Percentiles rank a stretch among this genome's conserved stretches.
phyloP scores from a whole-genome alignment of 2,797 vertebrate genomes.

The Lacerta bilineata region DNA sequence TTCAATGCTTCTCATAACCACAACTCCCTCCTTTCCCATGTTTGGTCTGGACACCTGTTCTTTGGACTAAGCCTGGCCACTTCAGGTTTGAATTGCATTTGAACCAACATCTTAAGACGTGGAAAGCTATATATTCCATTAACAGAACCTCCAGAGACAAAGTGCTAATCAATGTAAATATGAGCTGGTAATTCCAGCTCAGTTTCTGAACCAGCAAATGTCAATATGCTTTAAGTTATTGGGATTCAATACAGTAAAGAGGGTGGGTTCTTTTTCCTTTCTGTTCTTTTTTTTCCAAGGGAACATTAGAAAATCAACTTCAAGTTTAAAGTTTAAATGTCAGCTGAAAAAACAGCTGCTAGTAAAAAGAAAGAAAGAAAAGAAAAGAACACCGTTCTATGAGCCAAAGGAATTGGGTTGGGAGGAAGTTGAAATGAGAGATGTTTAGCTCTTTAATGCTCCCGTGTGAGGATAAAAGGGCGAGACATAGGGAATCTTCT shows the following conservation, averaged over 20 bases:
- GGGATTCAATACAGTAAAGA: background rate
- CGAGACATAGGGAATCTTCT: conserved; percentile 81
- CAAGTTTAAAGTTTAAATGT: conserved; percentile 79
- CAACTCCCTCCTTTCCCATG: conserved; percentile 54
- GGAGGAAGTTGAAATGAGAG: conserved; percentile 82
- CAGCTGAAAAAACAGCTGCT: conserved; percentile 86
- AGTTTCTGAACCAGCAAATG: conserved; percentile 29
- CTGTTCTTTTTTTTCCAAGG: conserved; percentile 33
- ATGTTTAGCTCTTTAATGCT: conserved; percentile 82
- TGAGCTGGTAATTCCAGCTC: conserved; percentile 41
- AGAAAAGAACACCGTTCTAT: conserved; percentile 34
- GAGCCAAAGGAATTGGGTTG: conserved; percentile 79
- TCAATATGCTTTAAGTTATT: accelerated
- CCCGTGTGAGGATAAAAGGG: conserved; percentile 84
- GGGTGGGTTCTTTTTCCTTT: background rate
- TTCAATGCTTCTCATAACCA: conserved; percentile 45
- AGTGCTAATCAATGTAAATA: conserved; percentile 18
- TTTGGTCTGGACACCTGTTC: conserved; percentile 61
- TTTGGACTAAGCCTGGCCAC: conserved; percentile 50
- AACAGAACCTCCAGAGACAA: conserved; percentile 49
- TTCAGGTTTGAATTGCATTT: conserved; percentile 64
- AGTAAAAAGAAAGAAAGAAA: conserved; percentile 44
- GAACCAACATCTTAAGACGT: conserved; percentile 63
- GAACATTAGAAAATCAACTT: conserved; percentile 74
- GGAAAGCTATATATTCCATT: conserved; percentile 48